These are phyloP conservation scores for Microctonus hyperodae DNA, from an alignment of 2,888 invertebrate genomes.

Conservation along the genomic window DNA sequence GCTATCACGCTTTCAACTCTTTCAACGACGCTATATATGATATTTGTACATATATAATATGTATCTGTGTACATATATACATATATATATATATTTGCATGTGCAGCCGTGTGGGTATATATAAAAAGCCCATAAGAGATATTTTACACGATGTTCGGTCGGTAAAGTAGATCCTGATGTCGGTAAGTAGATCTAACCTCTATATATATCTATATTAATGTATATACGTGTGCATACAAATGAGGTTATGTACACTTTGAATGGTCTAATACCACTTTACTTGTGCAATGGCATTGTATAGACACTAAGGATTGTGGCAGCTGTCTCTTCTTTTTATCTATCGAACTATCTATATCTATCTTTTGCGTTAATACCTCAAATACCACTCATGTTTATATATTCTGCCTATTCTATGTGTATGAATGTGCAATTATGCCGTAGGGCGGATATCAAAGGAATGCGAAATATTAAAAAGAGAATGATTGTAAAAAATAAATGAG, in stretches of 20 bases:
- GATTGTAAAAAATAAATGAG: no score
- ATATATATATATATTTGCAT: neutral
- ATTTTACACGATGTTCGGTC: conserved; percentile 17
- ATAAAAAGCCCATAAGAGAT: neutral
- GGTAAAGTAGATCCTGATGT: conserved; percentile 20
- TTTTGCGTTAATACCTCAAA: no score
- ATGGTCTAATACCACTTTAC: conserved; percentile 1
- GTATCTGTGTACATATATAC: neutral
- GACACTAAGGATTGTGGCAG: no score
- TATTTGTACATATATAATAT: neutral
- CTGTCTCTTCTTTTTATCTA: conserved; percentile 18
- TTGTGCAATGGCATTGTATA: conserved; percentile 17
- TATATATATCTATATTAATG: no score
- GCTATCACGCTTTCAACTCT: conserved; percentile 43
- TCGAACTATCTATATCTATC: no score
- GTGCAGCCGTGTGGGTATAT: no score
- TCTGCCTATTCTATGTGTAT: no score
- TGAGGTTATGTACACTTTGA: no score
- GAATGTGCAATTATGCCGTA: no score
- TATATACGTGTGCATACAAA: neutral
- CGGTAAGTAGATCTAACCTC: conserved; percentile 11
- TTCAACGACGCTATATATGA: conserved; percentile 22
- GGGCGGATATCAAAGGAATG: no score
- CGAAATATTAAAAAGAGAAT: no score
- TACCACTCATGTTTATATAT: no score